Conservation (phyloP, 2,113 vertebrate species). For the Pimephales promelas region DNA sequence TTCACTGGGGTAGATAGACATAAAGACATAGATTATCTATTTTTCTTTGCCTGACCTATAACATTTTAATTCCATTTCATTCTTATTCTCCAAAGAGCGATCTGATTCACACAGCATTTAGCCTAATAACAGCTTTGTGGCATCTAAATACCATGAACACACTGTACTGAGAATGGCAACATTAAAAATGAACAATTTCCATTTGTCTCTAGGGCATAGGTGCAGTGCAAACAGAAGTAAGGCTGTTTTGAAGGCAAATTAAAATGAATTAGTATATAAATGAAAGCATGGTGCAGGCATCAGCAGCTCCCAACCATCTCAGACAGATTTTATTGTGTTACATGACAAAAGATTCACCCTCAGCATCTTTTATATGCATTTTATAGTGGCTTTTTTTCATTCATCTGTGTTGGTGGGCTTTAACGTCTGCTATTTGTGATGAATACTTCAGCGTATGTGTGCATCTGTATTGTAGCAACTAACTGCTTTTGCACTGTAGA, state of each 20-base stretch:
- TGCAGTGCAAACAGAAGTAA: conserved; percentile 44
- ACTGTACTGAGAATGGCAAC: conserved; percentile 45
- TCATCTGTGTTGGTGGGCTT: conserved; percentile 27
- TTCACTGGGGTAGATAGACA: too few relatives aligned
- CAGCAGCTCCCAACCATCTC: conserved; percentile 36
- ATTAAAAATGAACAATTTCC: conserved; percentile 55
- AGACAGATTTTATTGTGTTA: conserved; percentile 30
- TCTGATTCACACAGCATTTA: not conserved
- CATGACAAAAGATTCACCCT: conserved; percentile 26
- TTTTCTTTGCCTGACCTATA: not conserved
- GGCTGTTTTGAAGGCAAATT: conserved; percentile 47
- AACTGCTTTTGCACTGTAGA: conserved; percentile 23
- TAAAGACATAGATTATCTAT: not conserved
- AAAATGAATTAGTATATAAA: conserved; percentile 52
- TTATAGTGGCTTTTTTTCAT: conserved; percentile 33
- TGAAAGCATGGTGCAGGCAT: conserved; percentile 37
- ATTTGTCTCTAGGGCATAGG: conserved; percentile 45
- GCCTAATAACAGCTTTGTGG: conserved; percentile 34
- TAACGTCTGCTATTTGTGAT: conserved; percentile 16
- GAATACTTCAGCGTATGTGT: conserved; percentile 17
- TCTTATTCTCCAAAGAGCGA: not conserved
- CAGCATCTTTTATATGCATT: conserved; percentile 19
- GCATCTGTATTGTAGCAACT: conserved; percentile 55
- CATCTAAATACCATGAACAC: conserved; percentile 46
- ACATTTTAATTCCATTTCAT: not conserved